phyloP scores from a whole-genome alignment of 2,797 vertebrate genomes.

The Ataeniobius toweri region DNA sequence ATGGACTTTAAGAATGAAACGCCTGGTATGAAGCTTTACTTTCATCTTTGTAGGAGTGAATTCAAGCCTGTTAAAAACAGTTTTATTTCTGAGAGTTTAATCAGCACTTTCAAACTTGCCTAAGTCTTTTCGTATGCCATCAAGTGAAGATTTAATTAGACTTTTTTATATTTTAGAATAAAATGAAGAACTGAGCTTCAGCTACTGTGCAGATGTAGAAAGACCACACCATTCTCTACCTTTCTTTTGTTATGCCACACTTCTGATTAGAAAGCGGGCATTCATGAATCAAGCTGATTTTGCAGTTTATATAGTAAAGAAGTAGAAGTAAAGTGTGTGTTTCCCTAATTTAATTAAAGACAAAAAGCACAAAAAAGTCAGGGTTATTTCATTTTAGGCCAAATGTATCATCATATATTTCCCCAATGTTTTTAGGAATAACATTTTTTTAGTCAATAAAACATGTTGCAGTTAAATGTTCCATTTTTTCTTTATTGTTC shows the following conservation, averaged over 20 bases:
- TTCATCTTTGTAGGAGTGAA: slow-evolving; percentile 46
- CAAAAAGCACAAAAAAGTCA: background rate
- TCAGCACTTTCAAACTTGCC: slow-evolving; percentile 17
- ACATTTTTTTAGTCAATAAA: no score
- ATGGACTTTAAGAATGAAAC: slow-evolving; percentile 9
- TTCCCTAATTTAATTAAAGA: background rate
- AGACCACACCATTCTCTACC: slow-evolving; percentile 4
- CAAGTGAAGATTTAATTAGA: slow-evolving; percentile 4
- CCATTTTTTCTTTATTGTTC: background rate
- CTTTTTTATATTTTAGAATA: slow-evolving; percentile 4
- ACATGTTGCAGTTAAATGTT: background rate
- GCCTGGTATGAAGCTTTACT: slow-evolving; percentile 18
- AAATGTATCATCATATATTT: background rate
- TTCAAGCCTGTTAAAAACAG: slow-evolving; percentile 27
- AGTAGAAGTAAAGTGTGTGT: background rate
- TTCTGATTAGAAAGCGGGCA: slow-evolving; percentile 37
- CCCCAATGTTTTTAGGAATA: no score
- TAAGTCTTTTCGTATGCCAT: background rate
- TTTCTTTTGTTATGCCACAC: slow-evolving; percentile 24
- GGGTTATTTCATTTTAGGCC: background rate
- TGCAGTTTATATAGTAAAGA: background rate
- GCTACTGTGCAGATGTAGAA: slow-evolving; percentile 1
- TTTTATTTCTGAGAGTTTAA: slow-evolving; percentile 27
- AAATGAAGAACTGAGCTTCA: slow-evolving; percentile 12
- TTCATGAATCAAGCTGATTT: slow-evolving; percentile 42